A percentile compares a stretch with the other conserved stretches of the same genome.
These are phyloP conservation scores for Timema cristinae DNA, from an alignment of 2,888 invertebrate species.

Conservation along the genomic window DNA sequence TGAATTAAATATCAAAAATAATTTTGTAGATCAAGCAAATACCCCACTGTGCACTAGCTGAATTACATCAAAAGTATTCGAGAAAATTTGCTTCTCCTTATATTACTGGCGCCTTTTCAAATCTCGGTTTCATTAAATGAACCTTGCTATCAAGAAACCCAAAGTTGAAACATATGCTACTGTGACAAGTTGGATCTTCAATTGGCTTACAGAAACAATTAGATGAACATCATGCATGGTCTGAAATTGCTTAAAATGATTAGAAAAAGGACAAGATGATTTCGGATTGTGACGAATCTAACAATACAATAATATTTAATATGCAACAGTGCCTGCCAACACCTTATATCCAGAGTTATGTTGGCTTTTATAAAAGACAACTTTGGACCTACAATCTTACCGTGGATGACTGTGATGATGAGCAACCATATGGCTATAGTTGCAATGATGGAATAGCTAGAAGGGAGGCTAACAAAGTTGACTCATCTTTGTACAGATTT, in stretches of 20 bases:
- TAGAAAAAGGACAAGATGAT: slow-evolving; percentile 1
- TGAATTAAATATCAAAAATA: no score
- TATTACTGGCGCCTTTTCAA: slow-evolving; percentile 1
- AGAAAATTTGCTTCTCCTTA: background rate
- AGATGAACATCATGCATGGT: slow-evolving; percentile 2
- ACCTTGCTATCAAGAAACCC: slow-evolving; percentile 6
- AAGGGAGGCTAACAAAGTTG: background rate
- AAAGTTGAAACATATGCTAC: slow-evolving; percentile 4
- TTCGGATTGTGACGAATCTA: background rate
- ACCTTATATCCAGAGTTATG: background rate
- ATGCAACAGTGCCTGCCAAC: slow-evolving; percentile 8
- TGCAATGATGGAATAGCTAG: background rate
- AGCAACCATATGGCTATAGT: background rate
- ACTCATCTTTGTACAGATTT: background rate
- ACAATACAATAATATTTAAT: background rate
- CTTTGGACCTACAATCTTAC: slow-evolving; percentile 12
- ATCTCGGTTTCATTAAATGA: slow-evolving; percentile 8
- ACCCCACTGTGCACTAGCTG: no score
- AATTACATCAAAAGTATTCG: slow-evolving; percentile 1
- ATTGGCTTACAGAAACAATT: background rate
- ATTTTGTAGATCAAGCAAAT: no score
- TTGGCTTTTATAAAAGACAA: background rate
- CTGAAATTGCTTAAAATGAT: background rate
- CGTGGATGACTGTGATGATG: slow-evolving; percentile 7
- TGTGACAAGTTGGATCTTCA: slow-evolving; percentile 11